Evolutionary conservation across 1,140 invertebrate species (phyloP).

Genomic region (Anthonomus grandis): DNA sequence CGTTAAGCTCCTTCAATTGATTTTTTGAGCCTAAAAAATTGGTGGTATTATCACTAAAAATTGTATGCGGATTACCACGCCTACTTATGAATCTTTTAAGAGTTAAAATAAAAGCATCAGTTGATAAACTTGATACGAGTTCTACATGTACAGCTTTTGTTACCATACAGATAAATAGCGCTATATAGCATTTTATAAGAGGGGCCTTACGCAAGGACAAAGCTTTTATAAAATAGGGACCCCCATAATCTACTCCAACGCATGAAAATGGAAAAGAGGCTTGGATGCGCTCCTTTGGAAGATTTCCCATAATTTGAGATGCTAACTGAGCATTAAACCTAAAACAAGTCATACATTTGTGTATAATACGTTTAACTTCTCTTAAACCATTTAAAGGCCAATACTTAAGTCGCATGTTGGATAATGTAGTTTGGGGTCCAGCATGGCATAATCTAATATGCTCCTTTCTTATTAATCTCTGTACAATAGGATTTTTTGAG

Average conservation of each 20-base stretch:
- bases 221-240: slow-evolving; percentile 19
- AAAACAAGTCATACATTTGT: too few species aligned
- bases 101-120: slow-evolving; percentile 44
- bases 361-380: too few species aligned
- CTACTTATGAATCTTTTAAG: slow-evolving; percentile 48
- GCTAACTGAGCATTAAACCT: not conserved
- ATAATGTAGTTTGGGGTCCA: too few species aligned
- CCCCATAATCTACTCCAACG: slow-evolving; percentile 24
- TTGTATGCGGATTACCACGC: slow-evolving; percentile 33
- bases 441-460: too few species aligned
- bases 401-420: too few species aligned
- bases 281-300: slow-evolving; percentile 7
- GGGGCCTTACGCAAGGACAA: slow-evolving; percentile 8
- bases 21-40: slow-evolving; percentile 19
- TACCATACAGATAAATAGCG: slow-evolving; percentile 45
- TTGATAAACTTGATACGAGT: slow-evolving; percentile 41
- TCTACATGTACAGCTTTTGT: slow-evolving; percentile 51
- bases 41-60: slow-evolving; percentile 24
- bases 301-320: slow-evolving; percentile 20
- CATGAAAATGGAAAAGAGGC: slow-evolving; percentile 1
- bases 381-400: too few species aligned
- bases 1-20: slow-evolving; percentile 10
- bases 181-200: slow-evolving; percentile 43
- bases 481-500: too few species aligned
- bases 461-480: too few species aligned